phyloP scores from a whole-genome alignment of 2,113 vertebrate species.

The Heloderma charlesbogerti region DNA sequence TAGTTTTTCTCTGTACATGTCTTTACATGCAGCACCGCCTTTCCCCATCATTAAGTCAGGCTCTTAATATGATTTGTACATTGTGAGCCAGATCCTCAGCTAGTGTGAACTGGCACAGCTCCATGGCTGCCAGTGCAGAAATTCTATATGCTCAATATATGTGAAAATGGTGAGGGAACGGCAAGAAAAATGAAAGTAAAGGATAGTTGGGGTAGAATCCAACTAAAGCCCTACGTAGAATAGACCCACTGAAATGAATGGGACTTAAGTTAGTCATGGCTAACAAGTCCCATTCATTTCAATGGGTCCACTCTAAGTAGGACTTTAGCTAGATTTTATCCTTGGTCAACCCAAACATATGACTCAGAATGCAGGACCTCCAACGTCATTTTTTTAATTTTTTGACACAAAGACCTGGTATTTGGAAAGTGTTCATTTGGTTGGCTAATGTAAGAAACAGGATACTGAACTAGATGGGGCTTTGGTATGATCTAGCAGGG shows the following conservation, averaged over 20 bases:
- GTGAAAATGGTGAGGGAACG: background rate
- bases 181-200: background rate
- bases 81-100: constrained; percentile 7
- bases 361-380: background rate
- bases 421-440: background rate
- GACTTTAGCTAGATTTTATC: no score
- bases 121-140: background rate
- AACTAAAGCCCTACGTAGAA: no score
- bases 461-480: background rate
- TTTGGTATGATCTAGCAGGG: background rate
- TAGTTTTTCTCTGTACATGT: constrained; percentile 63
- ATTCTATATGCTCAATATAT: background rate
- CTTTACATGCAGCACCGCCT: constrained; percentile 70
- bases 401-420: background rate
- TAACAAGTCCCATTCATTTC: no score
- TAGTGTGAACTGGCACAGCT: constrained; percentile 9
- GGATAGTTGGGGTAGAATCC: background rate
- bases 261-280: no score
- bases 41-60: constrained; percentile 59
- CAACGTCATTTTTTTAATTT: no score
- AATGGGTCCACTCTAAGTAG: no score
- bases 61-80: background rate
- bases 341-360: no score
- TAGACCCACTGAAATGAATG: no score
- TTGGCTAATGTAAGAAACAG: background rate